Evolutionary conservation across 1,140 invertebrate genomes (phyloP), one percentile per base, ranked within the genome.

Genomic region (Temnothorax curvispinosus): DNA sequence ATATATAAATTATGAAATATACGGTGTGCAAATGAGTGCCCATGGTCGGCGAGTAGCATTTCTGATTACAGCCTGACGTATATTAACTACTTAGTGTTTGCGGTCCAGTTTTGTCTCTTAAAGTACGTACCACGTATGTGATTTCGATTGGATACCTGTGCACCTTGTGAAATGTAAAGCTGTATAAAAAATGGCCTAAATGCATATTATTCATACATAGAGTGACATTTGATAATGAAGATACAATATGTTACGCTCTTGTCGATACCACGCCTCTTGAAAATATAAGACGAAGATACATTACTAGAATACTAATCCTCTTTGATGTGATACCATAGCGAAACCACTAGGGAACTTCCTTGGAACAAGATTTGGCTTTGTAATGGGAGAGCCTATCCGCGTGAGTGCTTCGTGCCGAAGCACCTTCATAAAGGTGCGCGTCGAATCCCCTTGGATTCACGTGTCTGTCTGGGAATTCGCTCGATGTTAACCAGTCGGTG

Each of bases 401-500:
- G 71, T 81, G 89, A 88, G 86, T 85, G 88, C 65, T 75, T 90
- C 58, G 77, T 72, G 78, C 69, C 64, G 64, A 88, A 58, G 54
- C 76, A 86, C 90, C 44, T 87, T 88, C 62, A 80, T 85, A 89
- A 85, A 91, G 90, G 84, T 91, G 84, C 58, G 58, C 82, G 81
- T 72, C 89, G 87, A 71, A 81, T 86, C 87, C 65, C 81, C 35
- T 54, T 44, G 67, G 80, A 89, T 91, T 87, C 89, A 87, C 89
- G 85, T 87, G 78, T 89, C 87, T 85, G 90, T 91, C 90, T 91
- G 89, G 90, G 89, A 91, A 91, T 91, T 91, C 54, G 85, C 76
- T 87, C 88, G 80, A 86, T 87, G 89, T 89, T 91, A 91, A 89
- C 89, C 85, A 91, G 90, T 91, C 89, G 90, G 89, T 91, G 90